Evolutionary conservation across 2,888 invertebrate genomes (phyloP).

Genomic region (Drosophila flavopinicola): DNA sequence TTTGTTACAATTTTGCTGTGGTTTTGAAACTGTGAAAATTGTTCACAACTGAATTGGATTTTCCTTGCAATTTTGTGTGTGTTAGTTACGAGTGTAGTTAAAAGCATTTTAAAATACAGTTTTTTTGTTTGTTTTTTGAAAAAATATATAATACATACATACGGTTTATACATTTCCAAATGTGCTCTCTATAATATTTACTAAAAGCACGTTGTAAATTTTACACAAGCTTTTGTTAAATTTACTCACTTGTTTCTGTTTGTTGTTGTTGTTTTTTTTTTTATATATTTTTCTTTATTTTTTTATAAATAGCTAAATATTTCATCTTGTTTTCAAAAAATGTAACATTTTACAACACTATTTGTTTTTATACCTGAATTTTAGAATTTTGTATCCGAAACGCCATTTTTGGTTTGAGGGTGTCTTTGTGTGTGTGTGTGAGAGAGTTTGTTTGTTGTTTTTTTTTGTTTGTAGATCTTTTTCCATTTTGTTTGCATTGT

Average conservation of each 20-base stretch:
- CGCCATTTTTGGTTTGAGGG: conserved; percentile 68
- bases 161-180: conserved; percentile 36
- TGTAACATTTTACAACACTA: conserved; percentile 79
- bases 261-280: conserved; percentile 14
- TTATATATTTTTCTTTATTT: conserved; percentile 25
- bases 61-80: conserved; percentile 17
- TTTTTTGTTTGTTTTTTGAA: conserved; percentile 45
- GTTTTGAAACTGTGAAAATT: conserved; percentile 54
- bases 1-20: not conserved
- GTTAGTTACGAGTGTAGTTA: conserved; percentile 35
- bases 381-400: conserved; percentile 85
- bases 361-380: conserved; percentile 83
- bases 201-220: conserved; percentile 79
- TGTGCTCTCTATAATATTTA: conserved; percentile 60
- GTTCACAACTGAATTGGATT: conserved; percentile 57
- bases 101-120: conserved; percentile 73
- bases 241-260: conserved; percentile 36
- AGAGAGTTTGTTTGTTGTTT: conserved; percentile 29
- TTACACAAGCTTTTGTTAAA: conserved; percentile 54
- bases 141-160: conserved; percentile 57
- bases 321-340: conserved; percentile 62
- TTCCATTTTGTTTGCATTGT: conserved; percentile 45
- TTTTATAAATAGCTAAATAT: conserved; percentile 66
- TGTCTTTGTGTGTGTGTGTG: conserved; percentile 38
- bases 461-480: conserved; percentile 41